These are phyloP conservation scores for Todiramphus saurophagus DNA, from an alignment of 2,113 vertebrate genomes.

Conservation along the genomic window DNA sequence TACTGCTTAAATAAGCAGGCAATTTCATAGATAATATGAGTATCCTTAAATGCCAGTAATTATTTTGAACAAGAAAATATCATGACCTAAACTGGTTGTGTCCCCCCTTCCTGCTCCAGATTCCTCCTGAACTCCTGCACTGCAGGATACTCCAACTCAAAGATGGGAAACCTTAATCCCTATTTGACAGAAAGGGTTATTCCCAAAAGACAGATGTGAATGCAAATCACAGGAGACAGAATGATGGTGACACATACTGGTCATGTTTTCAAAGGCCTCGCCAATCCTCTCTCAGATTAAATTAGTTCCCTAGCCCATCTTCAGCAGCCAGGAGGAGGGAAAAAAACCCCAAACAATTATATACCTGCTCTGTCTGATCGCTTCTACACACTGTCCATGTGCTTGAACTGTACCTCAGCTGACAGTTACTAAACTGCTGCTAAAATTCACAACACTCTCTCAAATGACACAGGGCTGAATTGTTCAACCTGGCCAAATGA, in stretches of 20 bases:
- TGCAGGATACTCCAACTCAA: too few relatives aligned
- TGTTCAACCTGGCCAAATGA: background rate
- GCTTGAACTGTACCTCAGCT: background rate
- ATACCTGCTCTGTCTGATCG: background rate
- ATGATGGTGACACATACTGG: background rate
- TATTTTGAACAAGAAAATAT: background rate
- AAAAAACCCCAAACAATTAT: background rate
- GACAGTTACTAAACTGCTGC: background rate
- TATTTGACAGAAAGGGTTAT: background rate
- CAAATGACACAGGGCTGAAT: background rate
- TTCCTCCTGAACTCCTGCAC: background rate
- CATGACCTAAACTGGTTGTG: background rate
- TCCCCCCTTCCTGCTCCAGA: background rate
- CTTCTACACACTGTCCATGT: background rate
- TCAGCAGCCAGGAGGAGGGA: background rate
- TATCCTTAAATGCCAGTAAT: background rate
- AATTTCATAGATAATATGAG: background rate
- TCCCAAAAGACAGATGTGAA: background rate
- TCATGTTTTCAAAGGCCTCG: background rate
- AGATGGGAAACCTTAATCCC: background rate
- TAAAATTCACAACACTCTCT: background rate
- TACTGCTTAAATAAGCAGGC: background rate
- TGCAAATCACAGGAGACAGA: background rate
- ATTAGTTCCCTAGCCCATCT: background rate
- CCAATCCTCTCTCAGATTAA: background rate